A percentile compares a stretch with the other conserved stretches of the same genome.
phyloP scores from a whole-genome alignment of 2,888 invertebrate species.

The Ametastegia equiseti region DNA sequence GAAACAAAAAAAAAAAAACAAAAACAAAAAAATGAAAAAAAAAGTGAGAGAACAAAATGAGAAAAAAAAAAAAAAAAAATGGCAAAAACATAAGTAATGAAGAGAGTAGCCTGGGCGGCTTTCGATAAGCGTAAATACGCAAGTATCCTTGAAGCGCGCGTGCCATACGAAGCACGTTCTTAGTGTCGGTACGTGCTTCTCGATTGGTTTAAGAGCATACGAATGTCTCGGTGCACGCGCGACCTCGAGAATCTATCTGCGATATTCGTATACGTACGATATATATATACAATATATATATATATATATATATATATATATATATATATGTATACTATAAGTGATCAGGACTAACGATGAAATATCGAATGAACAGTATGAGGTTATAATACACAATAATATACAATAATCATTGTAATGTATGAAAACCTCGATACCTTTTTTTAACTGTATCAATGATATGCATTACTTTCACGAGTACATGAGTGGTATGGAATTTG shows the following conservation, averaged over 20 bases:
- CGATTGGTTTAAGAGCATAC: constrained; percentile 34
- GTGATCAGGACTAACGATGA: background rate
- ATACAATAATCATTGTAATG: too few relatives aligned
- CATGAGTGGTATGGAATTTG: too few relatives aligned
- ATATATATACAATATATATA: background rate
- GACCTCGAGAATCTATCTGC: constrained; percentile 44
- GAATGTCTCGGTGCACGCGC: constrained; percentile 38
- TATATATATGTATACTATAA: background rate
- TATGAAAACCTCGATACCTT: too few relatives aligned
- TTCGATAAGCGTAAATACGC: constrained; percentile 66
- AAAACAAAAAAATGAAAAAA: background rate
- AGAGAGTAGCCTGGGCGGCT: constrained; percentile 30
- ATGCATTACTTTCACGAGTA: too few relatives aligned
- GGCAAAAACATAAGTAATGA: background rate
- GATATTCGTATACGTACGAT: background rate
- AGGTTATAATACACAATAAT: too few relatives aligned
- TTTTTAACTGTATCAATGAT: too few relatives aligned
- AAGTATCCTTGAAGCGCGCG: constrained; percentile 66
- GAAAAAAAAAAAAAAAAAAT: too few relatives aligned
- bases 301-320: too few relatives aligned
- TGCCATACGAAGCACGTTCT: constrained; percentile 67
- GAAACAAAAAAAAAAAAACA: constrained; percentile 36
- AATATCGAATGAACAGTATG: too few relatives aligned
- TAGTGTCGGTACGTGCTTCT: constrained; percentile 62
- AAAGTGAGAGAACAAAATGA: background rate